These are phyloP conservation scores for Sylvia borin DNA, from an alignment of 2,797 vertebrate species.

Conservation along the genomic window DNA sequence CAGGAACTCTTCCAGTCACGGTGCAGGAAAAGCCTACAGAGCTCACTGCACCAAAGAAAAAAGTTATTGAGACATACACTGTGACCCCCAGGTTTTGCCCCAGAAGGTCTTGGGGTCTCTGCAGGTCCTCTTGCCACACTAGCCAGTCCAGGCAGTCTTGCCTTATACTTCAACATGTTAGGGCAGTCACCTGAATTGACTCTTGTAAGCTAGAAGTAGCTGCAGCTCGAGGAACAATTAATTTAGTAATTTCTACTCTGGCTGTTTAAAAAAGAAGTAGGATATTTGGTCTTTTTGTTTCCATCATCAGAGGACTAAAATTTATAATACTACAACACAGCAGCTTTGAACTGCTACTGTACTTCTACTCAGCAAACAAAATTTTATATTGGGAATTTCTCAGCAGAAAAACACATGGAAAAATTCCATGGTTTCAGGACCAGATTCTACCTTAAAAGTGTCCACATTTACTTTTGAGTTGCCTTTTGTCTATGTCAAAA, in stretches of 20 bases:
- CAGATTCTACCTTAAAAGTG: neutral
- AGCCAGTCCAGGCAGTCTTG: neutral
- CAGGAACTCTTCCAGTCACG: no score
- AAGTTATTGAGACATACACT: fast-evolving
- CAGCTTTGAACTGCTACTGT: neutral
- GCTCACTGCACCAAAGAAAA: neutral
- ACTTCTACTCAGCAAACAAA: neutral
- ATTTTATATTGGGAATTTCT: neutral
- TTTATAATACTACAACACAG: neutral
- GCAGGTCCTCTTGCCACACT: neutral
- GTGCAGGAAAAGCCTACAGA: neutral
- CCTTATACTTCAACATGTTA: no score
- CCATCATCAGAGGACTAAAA: neutral
- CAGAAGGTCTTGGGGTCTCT: neutral
- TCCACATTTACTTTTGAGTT: neutral
- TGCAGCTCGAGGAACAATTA: neutral
- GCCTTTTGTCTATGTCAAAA: neutral
- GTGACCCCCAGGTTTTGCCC: neutral
- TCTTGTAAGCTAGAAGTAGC: neutral
- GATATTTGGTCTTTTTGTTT: neutral
- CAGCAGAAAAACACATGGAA: neutral
- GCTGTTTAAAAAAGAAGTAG: neutral
- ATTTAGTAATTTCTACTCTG: neutral
- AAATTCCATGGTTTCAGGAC: neutral
- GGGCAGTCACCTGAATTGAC: neutral